These are phyloP conservation scores for Apogon hyalosoma DNA, from an alignment of 2,797 vertebrate genomes.

Conservation along the genomic window DNA sequence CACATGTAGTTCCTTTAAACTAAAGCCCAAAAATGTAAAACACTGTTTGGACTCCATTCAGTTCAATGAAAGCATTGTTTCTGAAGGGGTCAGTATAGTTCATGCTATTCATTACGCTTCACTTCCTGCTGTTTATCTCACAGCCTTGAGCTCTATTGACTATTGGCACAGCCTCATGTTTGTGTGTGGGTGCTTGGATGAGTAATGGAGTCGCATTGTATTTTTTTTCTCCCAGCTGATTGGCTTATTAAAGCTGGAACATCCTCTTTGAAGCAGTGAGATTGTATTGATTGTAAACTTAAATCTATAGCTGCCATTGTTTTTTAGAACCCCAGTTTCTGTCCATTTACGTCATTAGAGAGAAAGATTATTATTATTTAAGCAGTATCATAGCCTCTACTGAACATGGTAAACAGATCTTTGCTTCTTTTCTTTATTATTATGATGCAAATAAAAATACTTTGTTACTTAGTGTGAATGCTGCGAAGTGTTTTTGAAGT, in stretches of 20 bases:
- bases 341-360: slow-evolving; percentile 1
- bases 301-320: slow-evolving; percentile 26
- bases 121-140: slow-evolving; percentile 16
- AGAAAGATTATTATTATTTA: slow-evolving; percentile 21
- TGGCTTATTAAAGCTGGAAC: slow-evolving; percentile 18
- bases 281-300: slow-evolving; percentile 42
- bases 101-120: slow-evolving; percentile 1
- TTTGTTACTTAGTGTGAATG: too few species aligned
- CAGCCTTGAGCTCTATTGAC: slow-evolving; percentile 11
- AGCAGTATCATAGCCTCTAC: not conserved
- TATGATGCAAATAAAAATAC: too few species aligned
- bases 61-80: not conserved
- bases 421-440: not conserved
- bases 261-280: slow-evolving; percentile 18
- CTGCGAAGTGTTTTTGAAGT: too few species aligned
- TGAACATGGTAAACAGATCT: not conserved
- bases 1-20: not conserved
- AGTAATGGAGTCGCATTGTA: slow-evolving; percentile 2
- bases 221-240: slow-evolving; percentile 7
- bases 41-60: not conserved
- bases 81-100: slow-evolving; percentile 15
- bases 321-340: not conserved
- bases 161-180: not conserved
- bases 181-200: slow-evolving; percentile 2
- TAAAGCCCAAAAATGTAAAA: not conserved